Conservation (phyloP, 2,888 invertebrate species). For the Blomia tropicalis region DNA sequence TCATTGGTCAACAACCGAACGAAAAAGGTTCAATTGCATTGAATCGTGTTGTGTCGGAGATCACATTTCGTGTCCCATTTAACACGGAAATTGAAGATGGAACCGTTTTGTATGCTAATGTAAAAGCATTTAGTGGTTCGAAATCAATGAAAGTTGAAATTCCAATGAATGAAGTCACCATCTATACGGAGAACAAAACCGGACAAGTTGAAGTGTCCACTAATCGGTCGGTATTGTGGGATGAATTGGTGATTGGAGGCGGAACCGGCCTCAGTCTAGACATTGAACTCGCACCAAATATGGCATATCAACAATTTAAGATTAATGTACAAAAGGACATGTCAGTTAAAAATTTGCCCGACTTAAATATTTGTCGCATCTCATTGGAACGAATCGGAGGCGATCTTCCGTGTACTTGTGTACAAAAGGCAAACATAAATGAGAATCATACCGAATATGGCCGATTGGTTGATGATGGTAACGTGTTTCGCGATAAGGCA, state of each 20-base stretch:
- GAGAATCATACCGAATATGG: conserved; percentile 27
- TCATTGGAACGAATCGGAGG: conserved; percentile 26
- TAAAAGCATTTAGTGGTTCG: conserved; percentile 8
- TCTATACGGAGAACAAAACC: conserved; percentile 16
- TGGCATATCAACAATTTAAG: conserved; percentile 28
- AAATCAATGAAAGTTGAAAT: conserved; percentile 16
- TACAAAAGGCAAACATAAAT: conserved; percentile 27
- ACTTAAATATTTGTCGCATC: conserved; percentile 28
- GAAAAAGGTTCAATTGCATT: neutral
- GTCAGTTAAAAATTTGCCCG: conserved; percentile 20
- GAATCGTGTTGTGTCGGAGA: conserved; percentile 12
- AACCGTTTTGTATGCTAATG: conserved; percentile 4
- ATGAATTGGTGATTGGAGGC: conserved; percentile 28
- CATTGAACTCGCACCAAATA: conserved; percentile 26
- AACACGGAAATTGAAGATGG: conserved; percentile 17
- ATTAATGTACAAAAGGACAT: conserved; percentile 26
- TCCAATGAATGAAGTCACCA: neutral
- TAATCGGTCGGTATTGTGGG: conserved; percentile 28
- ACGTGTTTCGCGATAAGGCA: neutral
- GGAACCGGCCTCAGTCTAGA: conserved; percentile 29
- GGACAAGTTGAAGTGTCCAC: conserved; percentile 25
- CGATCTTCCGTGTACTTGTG: conserved; percentile 28
- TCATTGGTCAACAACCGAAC: conserved; percentile 28
- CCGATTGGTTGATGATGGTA: neutral
- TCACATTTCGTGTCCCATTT: conserved; percentile 15